Base-by-base conservation (phyloP, 2,888 invertebrate genomes). In the Rhingia rostrata region DNA sequence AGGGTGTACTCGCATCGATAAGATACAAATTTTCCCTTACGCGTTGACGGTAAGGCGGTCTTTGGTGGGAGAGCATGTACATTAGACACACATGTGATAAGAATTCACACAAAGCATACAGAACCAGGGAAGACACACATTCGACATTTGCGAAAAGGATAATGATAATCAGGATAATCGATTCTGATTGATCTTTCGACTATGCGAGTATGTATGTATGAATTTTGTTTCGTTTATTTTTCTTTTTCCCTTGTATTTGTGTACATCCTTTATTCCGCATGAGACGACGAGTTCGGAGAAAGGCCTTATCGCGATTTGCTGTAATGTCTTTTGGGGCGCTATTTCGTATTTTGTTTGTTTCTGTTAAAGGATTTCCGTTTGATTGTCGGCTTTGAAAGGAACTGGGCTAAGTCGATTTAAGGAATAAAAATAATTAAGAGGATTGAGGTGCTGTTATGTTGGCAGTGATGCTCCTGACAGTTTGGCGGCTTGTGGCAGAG, bases 91-190 rank as follows among this genome's bases (percentile, higher is more conserved):
- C 70, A 64, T 78, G 69, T 63, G 70, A 78, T 78, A 78, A 78
- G 64, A 78, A 56, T 64, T 54, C 70, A 64, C 56, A 37, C 49
- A 77, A 69, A 60, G 39, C 67, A 30, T n/a, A 54, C 63, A 49
- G 39, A 69, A 49, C 33, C n/a, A 14, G 33, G 32, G 56, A 78
- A 56, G 61, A 56, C 54, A 70, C 37, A 70, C 70, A 63, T 78
- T 70, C 63, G 78, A 63, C 70, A 70, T 78, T 78, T 78, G 64
- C 63, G 70, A 84, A 90, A 89, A 88, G 89, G 89, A 90, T 90
- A 90, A 89, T 87, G 88, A 89, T 89, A 89, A 90, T 88, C 90
- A 89, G 89, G 89, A 90, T 90, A 90, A 90, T 89, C 89, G 88
- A 86, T 88, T 90, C 89, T 90, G 90, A 90, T 90, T 90, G 90